These are phyloP conservation scores for Anser brachyrhynchus DNA, from an alignment of 2,113 vertebrate genomes.

Conservation along the genomic window DNA sequence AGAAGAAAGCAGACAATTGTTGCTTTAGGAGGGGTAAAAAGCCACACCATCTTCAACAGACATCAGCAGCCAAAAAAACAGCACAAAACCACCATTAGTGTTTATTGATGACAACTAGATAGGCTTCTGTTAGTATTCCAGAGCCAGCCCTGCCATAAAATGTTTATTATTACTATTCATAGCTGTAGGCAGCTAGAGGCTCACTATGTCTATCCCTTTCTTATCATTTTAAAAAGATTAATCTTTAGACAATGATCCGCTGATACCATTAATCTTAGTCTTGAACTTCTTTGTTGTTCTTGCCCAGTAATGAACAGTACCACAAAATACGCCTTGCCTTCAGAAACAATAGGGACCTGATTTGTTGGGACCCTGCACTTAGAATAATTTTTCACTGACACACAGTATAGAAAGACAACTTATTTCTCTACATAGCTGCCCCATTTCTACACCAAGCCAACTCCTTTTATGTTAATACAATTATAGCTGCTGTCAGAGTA, in stretches of 20 bases:
- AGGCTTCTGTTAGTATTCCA: constrained; percentile 64
- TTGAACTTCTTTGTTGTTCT: constrained; percentile 58
- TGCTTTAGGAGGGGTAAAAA: constrained; percentile 34
- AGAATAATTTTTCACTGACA: background rate
- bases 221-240: constrained; percentile 73
- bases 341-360: constrained; percentile 17
- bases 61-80: constrained; percentile 55
- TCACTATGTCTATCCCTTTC: constrained; percentile 61
- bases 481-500: background rate
- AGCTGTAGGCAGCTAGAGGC: constrained; percentile 71
- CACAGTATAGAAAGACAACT: background rate
- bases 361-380: background rate
- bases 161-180: constrained; percentile 68
- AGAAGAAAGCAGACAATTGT: constrained; percentile 41
- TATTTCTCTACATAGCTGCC: background rate
- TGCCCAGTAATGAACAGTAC: constrained; percentile 27
- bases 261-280: constrained; percentile 64
- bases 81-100: constrained; percentile 55
- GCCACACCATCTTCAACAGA: constrained; percentile 53
- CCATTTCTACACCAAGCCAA: background rate
- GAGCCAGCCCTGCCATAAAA: constrained; percentile 38
- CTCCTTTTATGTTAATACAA: background rate
- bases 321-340: constrained; percentile 16
- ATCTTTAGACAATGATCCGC: constrained; percentile 73
- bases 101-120: constrained; percentile 70